Conservation (phyloP, 2,888 invertebrate species). For the Antitype chi region DNA sequence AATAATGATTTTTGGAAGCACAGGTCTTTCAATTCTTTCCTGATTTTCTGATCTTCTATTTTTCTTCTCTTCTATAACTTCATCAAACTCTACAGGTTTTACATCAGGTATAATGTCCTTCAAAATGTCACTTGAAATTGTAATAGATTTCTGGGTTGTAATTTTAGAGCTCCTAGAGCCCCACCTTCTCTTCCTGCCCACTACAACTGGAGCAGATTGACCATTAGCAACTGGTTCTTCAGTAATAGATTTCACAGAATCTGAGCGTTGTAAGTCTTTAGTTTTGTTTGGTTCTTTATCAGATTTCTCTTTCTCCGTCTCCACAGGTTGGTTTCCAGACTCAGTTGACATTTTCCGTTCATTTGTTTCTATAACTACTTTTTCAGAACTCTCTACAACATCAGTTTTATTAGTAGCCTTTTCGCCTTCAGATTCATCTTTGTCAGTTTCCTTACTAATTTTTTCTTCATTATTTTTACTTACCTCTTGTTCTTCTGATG, state of each 20-base stretch:
- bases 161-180: slow-evolving; percentile 86
- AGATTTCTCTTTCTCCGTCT: slow-evolving; percentile 62
- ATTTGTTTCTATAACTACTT: slow-evolving; percentile 70
- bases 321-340: slow-evolving; percentile 62
- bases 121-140: slow-evolving; percentile 94
- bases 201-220: slow-evolving; percentile 78
- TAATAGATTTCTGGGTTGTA: slow-evolving; percentile 91
- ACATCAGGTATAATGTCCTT: slow-evolving; percentile 92
- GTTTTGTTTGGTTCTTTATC: slow-evolving; percentile 47
- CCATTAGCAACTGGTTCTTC: slow-evolving; percentile 79
- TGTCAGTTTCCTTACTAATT: slow-evolving; percentile 76
- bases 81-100: slow-evolving; percentile 91
- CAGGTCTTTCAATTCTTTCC: slow-evolving; percentile 83
- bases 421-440: slow-evolving; percentile 72
- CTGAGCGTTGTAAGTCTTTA: slow-evolving; percentile 65
- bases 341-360: slow-evolving; percentile 70
- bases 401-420: slow-evolving; percentile 83
- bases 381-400: slow-evolving; percentile 82
- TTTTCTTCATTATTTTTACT: slow-evolving; percentile 84
- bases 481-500: slow-evolving; percentile 79
- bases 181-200: slow-evolving; percentile 85
- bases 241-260: slow-evolving; percentile 72
- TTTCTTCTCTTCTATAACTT: slow-evolving; percentile 88
- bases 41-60: slow-evolving; percentile 74
- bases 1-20: slow-evolving; percentile 87